phyloP scores from a whole-genome alignment of 2,888 invertebrate species.

The Cephonodes hylas region DNA sequence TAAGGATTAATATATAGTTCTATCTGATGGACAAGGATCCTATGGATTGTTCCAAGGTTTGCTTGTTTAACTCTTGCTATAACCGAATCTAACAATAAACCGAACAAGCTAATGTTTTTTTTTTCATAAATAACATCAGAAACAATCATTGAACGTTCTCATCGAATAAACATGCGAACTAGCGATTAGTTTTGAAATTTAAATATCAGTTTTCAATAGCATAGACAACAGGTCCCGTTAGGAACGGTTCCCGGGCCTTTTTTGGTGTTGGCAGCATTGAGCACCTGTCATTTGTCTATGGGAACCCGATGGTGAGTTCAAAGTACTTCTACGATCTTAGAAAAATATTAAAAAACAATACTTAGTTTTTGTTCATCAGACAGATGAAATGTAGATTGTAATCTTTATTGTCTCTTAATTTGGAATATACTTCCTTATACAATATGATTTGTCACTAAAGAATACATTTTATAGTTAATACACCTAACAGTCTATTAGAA shows the following conservation, averaged over 20 bases:
- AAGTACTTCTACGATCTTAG: neutral
- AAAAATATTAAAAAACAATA: neutral
- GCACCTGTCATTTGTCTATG: neutral
- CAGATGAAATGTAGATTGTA: too few relatives aligned
- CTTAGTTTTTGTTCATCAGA: too few relatives aligned
- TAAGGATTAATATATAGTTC: too few relatives aligned
- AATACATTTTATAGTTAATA: too few relatives aligned
- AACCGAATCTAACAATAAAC: too few relatives aligned
- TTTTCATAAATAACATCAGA: neutral
- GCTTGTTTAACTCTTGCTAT: too few relatives aligned
- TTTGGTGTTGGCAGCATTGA: slow-evolving; percentile 4
- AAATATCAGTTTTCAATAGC: slow-evolving; percentile 1
- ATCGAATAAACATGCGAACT: slow-evolving; percentile 4
- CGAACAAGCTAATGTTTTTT: too few relatives aligned
- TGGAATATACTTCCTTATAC: too few relatives aligned
- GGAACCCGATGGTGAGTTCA: neutral
- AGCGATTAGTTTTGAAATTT: slow-evolving; percentile 2
- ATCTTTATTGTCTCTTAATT: neutral
- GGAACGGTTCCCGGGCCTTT: slow-evolving; percentile 5
- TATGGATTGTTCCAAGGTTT: too few relatives aligned
- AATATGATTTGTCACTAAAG: too few relatives aligned
- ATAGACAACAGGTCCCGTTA: slow-evolving; percentile 4
- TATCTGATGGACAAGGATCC: too few relatives aligned
- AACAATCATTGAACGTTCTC: neutral
- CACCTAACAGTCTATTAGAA: too few relatives aligned